phyloP scores from a whole-genome alignment of 2,888 invertebrate species.

The Pecten maximus region DNA sequence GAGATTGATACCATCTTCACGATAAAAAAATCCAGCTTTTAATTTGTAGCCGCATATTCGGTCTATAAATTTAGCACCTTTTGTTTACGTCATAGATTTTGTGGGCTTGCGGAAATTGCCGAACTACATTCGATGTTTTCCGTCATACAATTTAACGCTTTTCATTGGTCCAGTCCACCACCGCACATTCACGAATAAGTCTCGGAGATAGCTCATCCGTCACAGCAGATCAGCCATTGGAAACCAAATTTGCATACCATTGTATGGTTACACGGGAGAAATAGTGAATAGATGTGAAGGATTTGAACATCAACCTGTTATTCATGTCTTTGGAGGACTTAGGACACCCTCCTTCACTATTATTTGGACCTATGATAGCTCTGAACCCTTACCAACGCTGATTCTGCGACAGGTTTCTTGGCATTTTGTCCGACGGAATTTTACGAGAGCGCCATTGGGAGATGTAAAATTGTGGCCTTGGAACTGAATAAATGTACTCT shows the following conservation, averaged over 20 bases:
- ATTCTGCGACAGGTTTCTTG: slow-evolving; percentile 35
- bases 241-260: slow-evolving; percentile 60
- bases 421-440: slow-evolving; percentile 42
- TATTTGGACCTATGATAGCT: slow-evolving; percentile 4
- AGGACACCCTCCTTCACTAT: slow-evolving; percentile 14
- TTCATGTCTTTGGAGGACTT: slow-evolving; percentile 35
- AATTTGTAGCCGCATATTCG: slow-evolving; percentile 13
- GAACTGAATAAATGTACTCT: slow-evolving; percentile 41
- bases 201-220: slow-evolving; percentile 53
- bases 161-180: slow-evolving; percentile 44
- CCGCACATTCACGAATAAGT: slow-evolving; percentile 44
- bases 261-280: slow-evolving; percentile 42
- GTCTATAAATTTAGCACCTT: slow-evolving; percentile 35
- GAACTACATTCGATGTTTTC: slow-evolving; percentile 31
- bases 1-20: neutral
- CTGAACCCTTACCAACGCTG: slow-evolving; percentile 12
- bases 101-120: slow-evolving; percentile 40
- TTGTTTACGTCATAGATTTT: slow-evolving; percentile 35
- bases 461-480: slow-evolving; percentile 51
- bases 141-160: neutral
- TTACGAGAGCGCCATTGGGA: slow-evolving; percentile 64
- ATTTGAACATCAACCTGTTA: slow-evolving; percentile 24
- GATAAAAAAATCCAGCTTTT: neutral
- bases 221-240: slow-evolving; percentile 58
- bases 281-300: slow-evolving; percentile 32